phyloP scores from a whole-genome alignment of 2,888 invertebrate species.

The Trimorus sp. region DNA sequence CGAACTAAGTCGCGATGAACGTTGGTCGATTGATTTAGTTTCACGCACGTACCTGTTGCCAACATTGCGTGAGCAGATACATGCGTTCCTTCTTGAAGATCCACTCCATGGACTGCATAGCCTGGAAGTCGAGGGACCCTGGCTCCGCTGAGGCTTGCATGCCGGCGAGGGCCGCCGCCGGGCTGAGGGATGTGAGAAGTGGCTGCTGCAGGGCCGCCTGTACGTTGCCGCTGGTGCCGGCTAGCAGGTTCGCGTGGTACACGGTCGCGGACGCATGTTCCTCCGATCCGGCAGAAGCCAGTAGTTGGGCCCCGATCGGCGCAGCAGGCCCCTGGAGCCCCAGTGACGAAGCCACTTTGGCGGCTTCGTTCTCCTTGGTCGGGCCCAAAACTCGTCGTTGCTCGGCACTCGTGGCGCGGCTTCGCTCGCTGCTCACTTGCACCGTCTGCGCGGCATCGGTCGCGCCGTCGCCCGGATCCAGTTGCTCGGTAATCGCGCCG shows the following conservation, averaged over 20 bases:
- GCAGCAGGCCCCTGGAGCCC: constrained; percentile 82
- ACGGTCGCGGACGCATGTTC: constrained; percentile 75
- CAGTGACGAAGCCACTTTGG: constrained; percentile 82
- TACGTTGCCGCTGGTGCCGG: constrained; percentile 79
- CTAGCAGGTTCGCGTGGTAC: constrained; percentile 81
- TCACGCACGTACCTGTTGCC: constrained; percentile 95
- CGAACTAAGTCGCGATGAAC: constrained; percentile 54
- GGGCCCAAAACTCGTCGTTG: constrained; percentile 75
- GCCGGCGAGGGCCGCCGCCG: constrained; percentile 83
- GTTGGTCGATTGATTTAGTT: no score
- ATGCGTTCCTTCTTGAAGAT: constrained; percentile 97
- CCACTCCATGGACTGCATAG: constrained; percentile 98
- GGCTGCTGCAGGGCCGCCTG: constrained; percentile 79
- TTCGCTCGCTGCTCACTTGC: constrained; percentile 58
- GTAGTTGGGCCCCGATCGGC: constrained; percentile 81
- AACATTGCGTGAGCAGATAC: constrained; percentile 96
- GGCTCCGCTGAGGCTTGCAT: constrained; percentile 88
- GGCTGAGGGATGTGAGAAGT: constrained; percentile 77
- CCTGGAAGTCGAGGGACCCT: constrained; percentile 94
- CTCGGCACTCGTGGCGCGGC: constrained; percentile 49
- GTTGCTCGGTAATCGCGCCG: constrained; percentile 60
- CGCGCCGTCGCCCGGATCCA: constrained; percentile 49
- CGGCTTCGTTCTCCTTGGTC: constrained; percentile 79
- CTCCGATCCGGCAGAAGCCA: constrained; percentile 74
- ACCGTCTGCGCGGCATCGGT: constrained; percentile 64